Evolutionary conservation across 92 coral and sea anemone species (phyloP).

Genomic region (Galaxea fascicularis): DNA sequence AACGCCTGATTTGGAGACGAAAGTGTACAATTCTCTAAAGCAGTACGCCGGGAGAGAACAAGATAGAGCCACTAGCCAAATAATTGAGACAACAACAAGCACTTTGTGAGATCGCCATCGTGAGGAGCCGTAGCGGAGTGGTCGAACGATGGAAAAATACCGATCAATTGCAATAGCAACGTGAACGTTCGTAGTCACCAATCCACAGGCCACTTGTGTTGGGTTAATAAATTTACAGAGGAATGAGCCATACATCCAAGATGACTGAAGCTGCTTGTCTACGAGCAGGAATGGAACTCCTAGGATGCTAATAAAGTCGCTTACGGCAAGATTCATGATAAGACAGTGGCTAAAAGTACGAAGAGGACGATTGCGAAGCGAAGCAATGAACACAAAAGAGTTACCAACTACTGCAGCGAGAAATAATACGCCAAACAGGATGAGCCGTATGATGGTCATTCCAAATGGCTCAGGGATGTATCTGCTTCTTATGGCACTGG

Average conservation of each 20-base stretch:
- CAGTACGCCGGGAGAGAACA: constrained; percentile 64
- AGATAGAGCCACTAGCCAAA: constrained; percentile 50
- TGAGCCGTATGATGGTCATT: constrained; percentile 58
- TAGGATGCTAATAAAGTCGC: constrained; percentile 69
- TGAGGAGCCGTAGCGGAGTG: constrained; percentile 37
- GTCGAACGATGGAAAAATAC: constrained; percentile 60
- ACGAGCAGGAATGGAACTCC: constrained; percentile 69
- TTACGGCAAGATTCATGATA: constrained; percentile 61
- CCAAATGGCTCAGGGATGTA: constrained; percentile 58
- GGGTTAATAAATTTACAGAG: constrained; percentile 72
- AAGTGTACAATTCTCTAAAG: constrained; percentile 34
- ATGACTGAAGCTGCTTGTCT: constrained; percentile 49
- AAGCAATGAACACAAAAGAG: constrained; percentile 65
- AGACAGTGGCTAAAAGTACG: constrained; percentile 72
- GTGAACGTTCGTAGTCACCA: constrained; percentile 77
- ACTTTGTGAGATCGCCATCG: constrained; percentile 10
- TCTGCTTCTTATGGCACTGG: not conserved
- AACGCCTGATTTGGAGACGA: constrained; percentile 23
- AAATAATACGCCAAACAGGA: constrained; percentile 61
- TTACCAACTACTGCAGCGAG: constrained; percentile 69
- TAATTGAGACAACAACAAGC: constrained; percentile 25
- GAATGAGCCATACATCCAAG: constrained; percentile 66
- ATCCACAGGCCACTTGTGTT: constrained; percentile 72
- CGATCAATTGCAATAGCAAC: constrained; percentile 70
- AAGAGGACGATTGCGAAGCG: constrained; percentile 59